Evolutionary conservation across 2,113 vertebrate genomes (phyloP).

Genomic region (Lepus americanus): DNA sequence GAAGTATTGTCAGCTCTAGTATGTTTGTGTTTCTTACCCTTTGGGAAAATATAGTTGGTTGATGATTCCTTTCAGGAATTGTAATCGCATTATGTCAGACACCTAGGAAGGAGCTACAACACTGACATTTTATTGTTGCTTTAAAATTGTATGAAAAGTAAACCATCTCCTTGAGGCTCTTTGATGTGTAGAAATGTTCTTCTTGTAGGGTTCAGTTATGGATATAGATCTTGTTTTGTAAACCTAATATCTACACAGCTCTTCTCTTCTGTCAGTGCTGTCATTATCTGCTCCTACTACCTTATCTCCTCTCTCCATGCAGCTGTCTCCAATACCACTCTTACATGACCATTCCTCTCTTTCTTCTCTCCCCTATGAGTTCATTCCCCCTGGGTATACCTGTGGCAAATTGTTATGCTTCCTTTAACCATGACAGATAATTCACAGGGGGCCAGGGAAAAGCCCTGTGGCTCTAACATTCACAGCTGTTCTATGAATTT

Average conservation of each 20-base stretch:
- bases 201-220: not conserved
- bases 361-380: not conserved
- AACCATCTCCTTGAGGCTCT: constrained; percentile 27
- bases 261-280: not conserved
- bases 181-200: constrained; percentile 52
- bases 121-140: constrained; percentile 13
- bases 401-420: constrained; percentile 53
- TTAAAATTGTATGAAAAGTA: constrained; percentile 25
- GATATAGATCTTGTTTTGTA: constrained; percentile 8
- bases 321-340: not conserved
- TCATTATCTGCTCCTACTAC: not conserved
- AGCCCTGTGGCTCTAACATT: not conserved
- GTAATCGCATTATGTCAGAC: not conserved
- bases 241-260: not conserved
- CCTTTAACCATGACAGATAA: constrained; percentile 48
- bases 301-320: not conserved
- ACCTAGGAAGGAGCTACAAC: not conserved
- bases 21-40: not conserved
- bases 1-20: not conserved
- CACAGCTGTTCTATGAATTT: constrained; percentile 62
- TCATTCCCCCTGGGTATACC: not conserved
- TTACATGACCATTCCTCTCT: not conserved
- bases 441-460: constrained; percentile 14
- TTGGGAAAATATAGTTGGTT: not conserved
- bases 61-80: not conserved